Conservation (phyloP, 1,140 invertebrate genomes). For the Cotesia vestalis region DNA sequence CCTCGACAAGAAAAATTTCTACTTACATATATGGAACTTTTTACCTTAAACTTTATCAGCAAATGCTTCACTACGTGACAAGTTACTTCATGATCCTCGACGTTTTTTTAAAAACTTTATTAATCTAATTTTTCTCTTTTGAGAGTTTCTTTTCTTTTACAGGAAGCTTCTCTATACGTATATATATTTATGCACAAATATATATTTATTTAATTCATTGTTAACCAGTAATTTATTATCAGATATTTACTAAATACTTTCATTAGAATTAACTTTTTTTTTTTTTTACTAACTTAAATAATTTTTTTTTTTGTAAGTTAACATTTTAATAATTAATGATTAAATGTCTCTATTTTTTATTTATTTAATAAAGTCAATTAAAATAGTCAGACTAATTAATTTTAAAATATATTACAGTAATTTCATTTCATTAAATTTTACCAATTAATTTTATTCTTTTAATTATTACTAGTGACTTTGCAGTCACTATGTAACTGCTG, state of each 20-base stretch:
- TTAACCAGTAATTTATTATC: not conserved
- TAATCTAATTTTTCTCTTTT: constrained; percentile 36
- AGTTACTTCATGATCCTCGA: constrained; percentile 19
- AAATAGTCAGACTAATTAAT: too few relatives aligned
- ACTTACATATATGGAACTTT: not conserved
- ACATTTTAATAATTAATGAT: too few relatives aligned
- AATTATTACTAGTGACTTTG: too few relatives aligned
- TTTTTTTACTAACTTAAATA: not conserved
- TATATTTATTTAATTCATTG: not conserved
- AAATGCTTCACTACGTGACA: not conserved
- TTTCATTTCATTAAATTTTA: too few relatives aligned
- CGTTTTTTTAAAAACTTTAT: constrained; percentile 26
- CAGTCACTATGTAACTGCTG: too few relatives aligned
- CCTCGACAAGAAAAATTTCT: constrained; percentile 6
- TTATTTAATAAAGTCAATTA: too few relatives aligned
- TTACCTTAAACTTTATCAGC: not conserved
- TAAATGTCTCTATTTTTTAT: too few relatives aligned
- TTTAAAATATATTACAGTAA: too few relatives aligned
- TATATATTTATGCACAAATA: constrained; percentile 45
- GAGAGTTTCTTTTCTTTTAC: constrained; percentile 34
- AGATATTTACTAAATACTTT: not conserved
- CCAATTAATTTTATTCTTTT: too few relatives aligned
- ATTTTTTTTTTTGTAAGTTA: too few relatives aligned
- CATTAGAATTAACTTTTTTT: not conserved
- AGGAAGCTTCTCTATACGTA: constrained; percentile 54